These are phyloP conservation scores for Sander lucioperca DNA, from an alignment of 2,113 vertebrate genomes.

Conservation along the genomic window DNA sequence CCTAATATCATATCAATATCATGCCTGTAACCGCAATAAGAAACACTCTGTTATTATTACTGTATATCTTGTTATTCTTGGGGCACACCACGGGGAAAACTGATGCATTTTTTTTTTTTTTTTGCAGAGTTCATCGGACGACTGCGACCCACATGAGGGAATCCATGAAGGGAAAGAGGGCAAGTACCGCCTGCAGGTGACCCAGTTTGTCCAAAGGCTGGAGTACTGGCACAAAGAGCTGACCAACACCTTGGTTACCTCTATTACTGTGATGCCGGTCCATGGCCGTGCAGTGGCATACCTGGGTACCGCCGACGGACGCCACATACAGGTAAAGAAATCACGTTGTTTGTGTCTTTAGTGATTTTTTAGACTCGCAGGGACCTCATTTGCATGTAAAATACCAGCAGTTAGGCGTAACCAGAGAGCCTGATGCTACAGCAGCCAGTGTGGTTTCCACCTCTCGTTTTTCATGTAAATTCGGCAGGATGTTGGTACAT, in stretches of 20 bases:
- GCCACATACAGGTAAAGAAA: slow-evolving; percentile 91
- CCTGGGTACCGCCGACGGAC: slow-evolving; percentile 91
- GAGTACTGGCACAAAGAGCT: slow-evolving; percentile 94
- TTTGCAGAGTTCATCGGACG: slow-evolving; percentile 90
- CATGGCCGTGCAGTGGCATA: slow-evolving; percentile 90
- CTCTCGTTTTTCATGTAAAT: slow-evolving; percentile 66
- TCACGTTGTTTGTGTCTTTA: background rate
- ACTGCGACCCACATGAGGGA: slow-evolving; percentile 89
- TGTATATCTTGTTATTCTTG: background rate
- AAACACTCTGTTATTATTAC: background rate
- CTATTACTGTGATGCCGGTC: slow-evolving; percentile 88
- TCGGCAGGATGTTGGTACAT: slow-evolving; percentile 64
- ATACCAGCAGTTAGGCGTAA: slow-evolving; percentile 10
- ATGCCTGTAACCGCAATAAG: background rate
- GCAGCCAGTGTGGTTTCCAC: slow-evolving; percentile 34
- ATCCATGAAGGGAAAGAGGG: slow-evolving; percentile 82
- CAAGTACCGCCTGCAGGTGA: slow-evolving; percentile 92
- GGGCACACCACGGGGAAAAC: background rate
- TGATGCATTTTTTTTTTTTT: slow-evolving; percentile 74
- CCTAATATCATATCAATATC: slow-evolving; percentile 5
- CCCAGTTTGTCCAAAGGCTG: slow-evolving; percentile 89
- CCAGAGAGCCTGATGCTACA: slow-evolving; percentile 10
- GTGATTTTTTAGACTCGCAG: background rate
- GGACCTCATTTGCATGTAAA: slow-evolving; percentile 31
- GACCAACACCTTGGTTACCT: slow-evolving; percentile 91